A percentile compares a stretch with the other conserved stretches of the same genome.
Evolutionary conservation across 2,888 invertebrate genomes (phyloP).

Genomic region (Dryadula phaetusa): DNA sequence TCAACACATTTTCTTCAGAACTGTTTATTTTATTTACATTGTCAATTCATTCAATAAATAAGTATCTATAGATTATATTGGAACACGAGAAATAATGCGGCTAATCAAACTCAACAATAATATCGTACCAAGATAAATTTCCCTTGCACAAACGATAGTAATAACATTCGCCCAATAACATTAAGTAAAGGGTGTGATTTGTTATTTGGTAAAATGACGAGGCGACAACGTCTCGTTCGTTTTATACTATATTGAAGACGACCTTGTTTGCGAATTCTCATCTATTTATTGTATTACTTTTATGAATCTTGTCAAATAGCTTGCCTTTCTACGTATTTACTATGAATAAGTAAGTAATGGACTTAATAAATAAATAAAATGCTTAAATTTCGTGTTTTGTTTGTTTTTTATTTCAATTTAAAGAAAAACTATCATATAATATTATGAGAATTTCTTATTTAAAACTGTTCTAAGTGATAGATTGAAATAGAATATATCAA

Average conservation of each 20-base stretch:
- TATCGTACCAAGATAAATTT: constrained; percentile 36
- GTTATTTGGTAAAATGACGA: constrained; percentile 52
- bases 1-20: background rate
- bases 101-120: constrained; percentile 39
- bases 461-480: too few relatives aligned
- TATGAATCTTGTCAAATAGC: background rate
- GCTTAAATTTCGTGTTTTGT: too few relatives aligned
- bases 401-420: too few relatives aligned
- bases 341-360: background rate
- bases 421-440: too few relatives aligned
- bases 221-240: constrained; percentile 50
- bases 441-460: too few relatives aligned
- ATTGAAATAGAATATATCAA: too few relatives aligned
- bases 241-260: constrained; percentile 52
- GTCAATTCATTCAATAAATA: background rate
- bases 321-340: background rate
- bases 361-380: too few relatives aligned
- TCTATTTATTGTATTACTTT: constrained; percentile 11
- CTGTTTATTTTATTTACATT: too few relatives aligned
- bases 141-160: constrained; percentile 51
- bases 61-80: background rate
- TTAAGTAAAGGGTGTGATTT: constrained; percentile 63
- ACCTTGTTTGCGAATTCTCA: constrained; percentile 22
- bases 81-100: constrained; percentile 24
- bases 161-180: constrained; percentile 54